Base-by-base conservation (phyloP, 2,888 invertebrate genomes). In the Synanthedon vespiformis region DNA sequence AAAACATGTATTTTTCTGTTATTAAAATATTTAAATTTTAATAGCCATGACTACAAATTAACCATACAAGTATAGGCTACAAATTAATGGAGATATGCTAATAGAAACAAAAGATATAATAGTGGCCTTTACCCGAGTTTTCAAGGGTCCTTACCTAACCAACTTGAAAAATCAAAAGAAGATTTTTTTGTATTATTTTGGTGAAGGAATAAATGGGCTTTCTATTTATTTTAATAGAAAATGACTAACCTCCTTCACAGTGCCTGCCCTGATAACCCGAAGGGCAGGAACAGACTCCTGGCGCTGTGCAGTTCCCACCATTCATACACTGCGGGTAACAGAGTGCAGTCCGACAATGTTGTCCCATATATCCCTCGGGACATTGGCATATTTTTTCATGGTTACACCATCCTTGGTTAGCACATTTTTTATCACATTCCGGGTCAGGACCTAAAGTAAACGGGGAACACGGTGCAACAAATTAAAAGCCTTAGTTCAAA, bases 291-390 rank as follows among this genome's bases (percentile, higher is more conserved):
- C 96, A 97, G 3, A 94, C 88, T 1, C 96, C 96, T 4, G 96
- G 96, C 34, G 95, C 94, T 14, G 95, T 95, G 74, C 96, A 97
- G 70, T 94, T 95, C 8, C 96, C 96, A 5, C 95, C 95, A 78
- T 96, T 96, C 92, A 96, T 93, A 70, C 97, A 97, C 70, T 94
- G 94, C 40, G 96, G 96, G 84, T 95, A 96, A 72, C 96, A 96
- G 44, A 96, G 89, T 40, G 96, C 96, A 58, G 94, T 95, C 69
- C 93, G 91, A 65, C 96, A 96, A 72, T 95, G 94, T 65, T 93
- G 95, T 2, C 97, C 96, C 91, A 96, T 93, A 72, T 96, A 96
- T 6, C 96, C 96, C 69, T 95, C 94, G 34, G 93, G 93, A 77
- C 96, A 96, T 65, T 95, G 94, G 74, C 95, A 95, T 56, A 94